Evolutionary conservation across 2,888 invertebrate species (phyloP).

Genomic region (Orthosia gracilis): DNA sequence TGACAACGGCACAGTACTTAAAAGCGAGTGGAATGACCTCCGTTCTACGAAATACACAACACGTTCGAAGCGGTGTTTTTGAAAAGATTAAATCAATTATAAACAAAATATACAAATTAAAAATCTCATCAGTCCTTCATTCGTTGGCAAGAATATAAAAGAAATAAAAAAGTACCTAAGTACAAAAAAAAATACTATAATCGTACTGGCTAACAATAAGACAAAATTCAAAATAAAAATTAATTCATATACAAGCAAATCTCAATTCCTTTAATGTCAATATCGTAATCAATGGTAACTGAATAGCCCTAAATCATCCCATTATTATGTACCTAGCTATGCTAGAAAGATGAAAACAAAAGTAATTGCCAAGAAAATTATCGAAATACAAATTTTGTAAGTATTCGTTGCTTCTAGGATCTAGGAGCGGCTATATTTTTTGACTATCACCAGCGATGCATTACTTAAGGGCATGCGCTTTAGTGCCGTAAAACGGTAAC

Average conservation of each 20-base stretch:
- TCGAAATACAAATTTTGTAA: neutral
- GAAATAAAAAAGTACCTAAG: slow-evolving; percentile 28
- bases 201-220: slow-evolving; percentile 14
- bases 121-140: slow-evolving; percentile 53
- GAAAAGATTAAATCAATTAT: slow-evolving; percentile 51
- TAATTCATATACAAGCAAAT: slow-evolving; percentile 38
- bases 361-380: neutral
- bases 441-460: neutral
- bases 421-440: neutral
- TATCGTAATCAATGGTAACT: slow-evolving; percentile 31
- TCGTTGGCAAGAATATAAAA: slow-evolving; percentile 68
- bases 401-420: neutral
- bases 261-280: slow-evolving; percentile 44
- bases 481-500: no score
- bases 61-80: slow-evolving; percentile 71
- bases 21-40: slow-evolving; percentile 84
- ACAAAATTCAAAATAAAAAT: slow-evolving; percentile 21
- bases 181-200: slow-evolving; percentile 16
- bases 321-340: slow-evolving; percentile 3
- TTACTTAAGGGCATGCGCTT: no score
- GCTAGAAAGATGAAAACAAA: neutral
- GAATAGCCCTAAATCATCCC: neutral
- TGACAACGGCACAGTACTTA: slow-evolving; percentile 74
- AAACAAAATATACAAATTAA: slow-evolving; percentile 70
- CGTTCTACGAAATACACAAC: slow-evolving; percentile 73